Conservation (phyloP, 2,113 vertebrate genomes). For the Anguilla rostrata region DNA sequence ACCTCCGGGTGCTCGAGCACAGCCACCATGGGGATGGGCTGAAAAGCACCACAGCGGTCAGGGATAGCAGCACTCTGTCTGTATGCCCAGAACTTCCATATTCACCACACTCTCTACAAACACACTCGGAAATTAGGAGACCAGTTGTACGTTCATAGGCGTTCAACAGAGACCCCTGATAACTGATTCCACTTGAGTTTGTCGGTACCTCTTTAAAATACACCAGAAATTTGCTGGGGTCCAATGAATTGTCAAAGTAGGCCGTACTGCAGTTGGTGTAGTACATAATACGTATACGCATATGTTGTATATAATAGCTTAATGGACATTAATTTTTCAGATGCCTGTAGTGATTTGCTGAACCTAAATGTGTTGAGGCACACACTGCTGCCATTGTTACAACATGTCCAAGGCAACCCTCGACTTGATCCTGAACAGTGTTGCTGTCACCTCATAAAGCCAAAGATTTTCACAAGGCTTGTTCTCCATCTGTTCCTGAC, state of each 20-base stretch:
- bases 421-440: not conserved
- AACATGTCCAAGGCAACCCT: not conserved
- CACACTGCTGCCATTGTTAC: not conserved
- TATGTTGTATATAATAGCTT: not conserved
- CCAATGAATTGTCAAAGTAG: not conserved
- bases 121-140: not conserved
- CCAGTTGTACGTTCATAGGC: not conserved
- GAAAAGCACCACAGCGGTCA: constrained; percentile 13
- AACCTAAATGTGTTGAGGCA: not conserved
- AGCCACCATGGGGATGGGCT: constrained; percentile 52
- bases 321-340: not conserved
- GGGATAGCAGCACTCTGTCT: not conserved
- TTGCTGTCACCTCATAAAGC: constrained; percentile 15
- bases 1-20: constrained; percentile 18
- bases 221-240: not conserved
- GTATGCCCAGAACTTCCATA: too few relatives aligned
- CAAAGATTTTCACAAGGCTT: constrained; percentile 11
- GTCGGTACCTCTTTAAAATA: not conserved
- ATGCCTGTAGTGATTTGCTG: not conserved
- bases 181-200: not conserved
- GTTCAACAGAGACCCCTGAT: not conserved
- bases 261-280: not conserved
- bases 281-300: not conserved
- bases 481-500: not conserved
- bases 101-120: not conserved